phyloP scores from a whole-genome alignment of 1,140 invertebrate genomes.

The Platorchestia sp. region DNA sequence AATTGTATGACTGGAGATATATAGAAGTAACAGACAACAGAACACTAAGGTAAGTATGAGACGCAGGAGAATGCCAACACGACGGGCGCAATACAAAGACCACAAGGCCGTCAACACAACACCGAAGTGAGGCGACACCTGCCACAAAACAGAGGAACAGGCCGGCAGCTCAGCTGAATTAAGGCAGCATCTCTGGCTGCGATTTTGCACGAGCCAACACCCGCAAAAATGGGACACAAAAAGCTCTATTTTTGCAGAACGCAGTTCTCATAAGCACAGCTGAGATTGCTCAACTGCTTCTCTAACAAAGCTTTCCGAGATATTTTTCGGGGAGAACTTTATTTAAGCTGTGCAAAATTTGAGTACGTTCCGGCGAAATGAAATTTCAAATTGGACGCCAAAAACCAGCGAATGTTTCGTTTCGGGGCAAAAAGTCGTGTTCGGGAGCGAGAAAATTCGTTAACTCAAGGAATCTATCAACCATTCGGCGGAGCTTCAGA shows the following conservation, averaged over 20 bases:
- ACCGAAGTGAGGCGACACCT: no score
- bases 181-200: neutral
- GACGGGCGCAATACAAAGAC: neutral
- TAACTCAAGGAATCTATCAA: neutral
- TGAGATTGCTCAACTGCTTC: neutral
- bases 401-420: neutral
- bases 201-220: neutral
- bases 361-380: neutral
- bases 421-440: neutral
- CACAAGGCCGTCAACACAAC: neutral
- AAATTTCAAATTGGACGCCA: constrained; percentile 15
- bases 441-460: neutral
- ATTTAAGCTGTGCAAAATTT: neutral
- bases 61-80: no score
- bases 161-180: neutral
- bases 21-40: no score
- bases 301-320: neutral
- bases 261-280: constrained; percentile 38
- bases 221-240: neutral
- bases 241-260: neutral
- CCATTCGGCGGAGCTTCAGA: neutral
- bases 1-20: no score
- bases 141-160: no score
- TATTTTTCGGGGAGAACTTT: constrained; percentile 9
- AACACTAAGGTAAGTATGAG: no score